phyloP scores from a whole-genome alignment of 2,888 invertebrate genomes.

The Torymus aiolomorphi region DNA sequence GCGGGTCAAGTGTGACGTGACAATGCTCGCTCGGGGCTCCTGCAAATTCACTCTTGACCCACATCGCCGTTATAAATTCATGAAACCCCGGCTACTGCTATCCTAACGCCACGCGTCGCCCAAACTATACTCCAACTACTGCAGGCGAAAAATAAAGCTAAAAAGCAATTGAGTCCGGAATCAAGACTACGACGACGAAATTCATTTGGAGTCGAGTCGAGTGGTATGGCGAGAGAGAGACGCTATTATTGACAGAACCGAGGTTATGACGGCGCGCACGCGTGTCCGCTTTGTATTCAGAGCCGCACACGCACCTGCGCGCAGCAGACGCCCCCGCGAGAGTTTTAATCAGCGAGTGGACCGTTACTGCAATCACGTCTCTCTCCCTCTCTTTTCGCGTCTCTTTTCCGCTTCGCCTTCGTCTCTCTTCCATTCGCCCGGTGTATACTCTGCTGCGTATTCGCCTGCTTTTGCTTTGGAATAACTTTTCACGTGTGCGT shows the following conservation, averaged over 20 bases:
- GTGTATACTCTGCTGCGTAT: neutral
- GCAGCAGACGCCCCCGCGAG: neutral
- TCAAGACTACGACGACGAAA: too few relatives aligned
- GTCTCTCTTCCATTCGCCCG: neutral
- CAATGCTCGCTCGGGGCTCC: neutral
- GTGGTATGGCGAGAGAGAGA: neutral
- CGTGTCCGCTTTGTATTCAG: conserved; percentile 26
- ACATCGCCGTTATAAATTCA: conserved; percentile 37
- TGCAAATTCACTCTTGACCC: neutral
- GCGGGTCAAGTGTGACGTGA: neutral
- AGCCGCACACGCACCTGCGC: conserved; percentile 12
- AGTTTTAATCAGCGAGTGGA: conserved; percentile 38
- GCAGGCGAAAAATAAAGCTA: too few relatives aligned
- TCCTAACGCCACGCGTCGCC: too few relatives aligned
- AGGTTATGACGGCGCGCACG: conserved; percentile 23
- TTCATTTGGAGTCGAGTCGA: neutral
- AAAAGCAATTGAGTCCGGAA: too few relatives aligned
- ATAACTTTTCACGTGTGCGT: too few relatives aligned
- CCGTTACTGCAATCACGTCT: neutral
- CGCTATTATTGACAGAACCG: conserved; percentile 24
- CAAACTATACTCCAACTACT: too few relatives aligned
- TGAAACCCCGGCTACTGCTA: neutral
- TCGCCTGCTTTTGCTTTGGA: neutral
- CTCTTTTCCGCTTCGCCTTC: neutral
- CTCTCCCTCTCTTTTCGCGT: neutral